These are phyloP conservation scores for Pycnomerus fuliginosus DNA, from an alignment of 2,888 invertebrate genomes.

Conservation along the genomic window DNA sequence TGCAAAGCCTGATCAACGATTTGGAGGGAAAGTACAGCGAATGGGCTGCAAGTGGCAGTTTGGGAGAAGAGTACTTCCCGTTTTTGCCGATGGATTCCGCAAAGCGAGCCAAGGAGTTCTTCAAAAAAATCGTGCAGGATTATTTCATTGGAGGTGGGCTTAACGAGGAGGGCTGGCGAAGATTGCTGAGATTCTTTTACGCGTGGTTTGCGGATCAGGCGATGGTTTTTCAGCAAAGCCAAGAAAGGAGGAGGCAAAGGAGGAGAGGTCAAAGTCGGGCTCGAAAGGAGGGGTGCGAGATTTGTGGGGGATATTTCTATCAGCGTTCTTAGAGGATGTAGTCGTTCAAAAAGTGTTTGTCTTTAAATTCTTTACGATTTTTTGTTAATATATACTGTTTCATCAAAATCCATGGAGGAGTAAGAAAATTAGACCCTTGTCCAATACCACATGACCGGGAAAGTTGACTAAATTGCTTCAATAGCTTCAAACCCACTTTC, in stretches of 20 bases:
- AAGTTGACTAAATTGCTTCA: no score
- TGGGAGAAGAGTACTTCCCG: conserved; percentile 3
- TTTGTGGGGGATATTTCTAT: no score
- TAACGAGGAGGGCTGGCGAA: conserved; percentile 1
- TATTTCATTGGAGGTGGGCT: conserved; percentile 6
- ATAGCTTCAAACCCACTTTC: no score
- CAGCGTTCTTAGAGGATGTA: no score
- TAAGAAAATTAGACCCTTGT: no score
- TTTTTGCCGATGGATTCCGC: conserved; percentile 3
- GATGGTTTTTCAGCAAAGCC: conserved; percentile 1
- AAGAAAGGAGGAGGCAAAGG: conserved; percentile 2
- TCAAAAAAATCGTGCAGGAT: conserved; percentile 2
- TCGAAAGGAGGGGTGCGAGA: no score
- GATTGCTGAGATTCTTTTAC: conserved; percentile 6
- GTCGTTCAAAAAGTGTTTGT: no score
- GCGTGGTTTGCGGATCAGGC: conserved; percentile 7
- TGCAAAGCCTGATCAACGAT: conserved; percentile 7
- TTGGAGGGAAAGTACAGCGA: conserved; percentile 3
- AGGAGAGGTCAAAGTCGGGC: no score
- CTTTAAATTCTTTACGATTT: no score
- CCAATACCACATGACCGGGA: no score
- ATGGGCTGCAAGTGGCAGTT: conserved; percentile 1
- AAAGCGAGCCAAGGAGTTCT: conserved; percentile 6
- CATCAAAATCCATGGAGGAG: no score
- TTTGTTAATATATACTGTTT: no score